Evolutionary conservation across 2,113 vertebrate species (phyloP).

Genomic region (Seriola quinqueradiata): DNA sequence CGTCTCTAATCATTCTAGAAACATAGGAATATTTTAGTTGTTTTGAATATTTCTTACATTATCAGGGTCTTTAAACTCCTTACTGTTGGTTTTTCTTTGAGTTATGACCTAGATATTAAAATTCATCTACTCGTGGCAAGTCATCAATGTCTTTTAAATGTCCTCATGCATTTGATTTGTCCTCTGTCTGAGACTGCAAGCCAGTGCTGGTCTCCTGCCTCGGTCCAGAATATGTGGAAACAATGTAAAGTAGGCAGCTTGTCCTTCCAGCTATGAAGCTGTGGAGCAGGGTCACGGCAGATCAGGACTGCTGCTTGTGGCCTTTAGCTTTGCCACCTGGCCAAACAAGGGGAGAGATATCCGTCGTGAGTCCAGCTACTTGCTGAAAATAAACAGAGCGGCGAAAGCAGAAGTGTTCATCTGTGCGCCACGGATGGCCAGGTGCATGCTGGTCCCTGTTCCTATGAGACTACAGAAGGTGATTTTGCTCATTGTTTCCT

Average conservation of each 20-base stretch:
- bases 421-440: neutral
- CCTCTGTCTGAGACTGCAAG: neutral
- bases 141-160: neutral
- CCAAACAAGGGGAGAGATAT: conserved; percentile 37
- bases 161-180: neutral
- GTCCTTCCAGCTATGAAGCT: conserved; percentile 45
- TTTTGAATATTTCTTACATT: neutral
- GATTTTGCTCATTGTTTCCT: neutral
- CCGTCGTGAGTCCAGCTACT: conserved; percentile 13
- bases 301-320: conserved; percentile 36
- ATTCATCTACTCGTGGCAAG: neutral
- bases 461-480: neutral
- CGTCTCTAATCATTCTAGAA: neutral
- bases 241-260: conserved; percentile 65
- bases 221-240: conserved; percentile 55
- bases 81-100: neutral
- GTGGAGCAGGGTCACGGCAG: conserved; percentile 48
- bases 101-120: neutral
- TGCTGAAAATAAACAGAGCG: conserved; percentile 20
- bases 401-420: conserved; percentile 10
- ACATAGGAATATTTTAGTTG: neutral
- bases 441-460: conserved; percentile 6
- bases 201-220: conserved; percentile 15
- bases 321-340: conserved; percentile 77
- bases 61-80: neutral